Conservation (phyloP, 2,888 invertebrate genomes). For the Nipponacmea schrenckii region DNA sequence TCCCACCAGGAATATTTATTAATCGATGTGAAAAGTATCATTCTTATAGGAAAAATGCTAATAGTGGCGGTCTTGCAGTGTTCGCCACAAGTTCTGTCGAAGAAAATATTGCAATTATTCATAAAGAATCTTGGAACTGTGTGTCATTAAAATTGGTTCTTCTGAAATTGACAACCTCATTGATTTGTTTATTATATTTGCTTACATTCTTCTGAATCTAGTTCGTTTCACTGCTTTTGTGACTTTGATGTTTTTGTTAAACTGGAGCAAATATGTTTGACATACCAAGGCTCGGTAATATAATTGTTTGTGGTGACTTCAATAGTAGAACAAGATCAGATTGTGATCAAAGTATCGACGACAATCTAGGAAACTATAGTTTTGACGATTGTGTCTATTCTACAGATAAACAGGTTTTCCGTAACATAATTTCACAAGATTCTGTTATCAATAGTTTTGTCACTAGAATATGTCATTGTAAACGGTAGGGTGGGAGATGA, state of each 20-base stretch:
- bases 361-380: background rate
- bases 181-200: background rate
- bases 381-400: background rate
- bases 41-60: too few species aligned
- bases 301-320: background rate
- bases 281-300: background rate
- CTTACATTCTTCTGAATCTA: background rate
- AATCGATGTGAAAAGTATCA: too few species aligned
- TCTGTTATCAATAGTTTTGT: slow-evolving; percentile 14
- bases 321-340: background rate
- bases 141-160: background rate
- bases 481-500: slow-evolving; percentile 18
- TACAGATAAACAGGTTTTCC: background rate
- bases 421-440: background rate
- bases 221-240: background rate
- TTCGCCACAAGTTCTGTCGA: background rate
- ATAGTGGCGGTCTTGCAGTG: background rate
- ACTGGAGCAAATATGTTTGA: background rate
- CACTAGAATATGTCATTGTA: slow-evolving; percentile 10
- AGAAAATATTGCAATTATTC: background rate
- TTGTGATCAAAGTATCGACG: background rate
- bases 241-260: background rate
- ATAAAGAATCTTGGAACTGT: background rate
- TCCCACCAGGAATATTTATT: background rate
- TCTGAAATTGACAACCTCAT: background rate